phyloP scores from a whole-genome alignment of 2,888 invertebrate species.

The Apantesis nais region DNA sequence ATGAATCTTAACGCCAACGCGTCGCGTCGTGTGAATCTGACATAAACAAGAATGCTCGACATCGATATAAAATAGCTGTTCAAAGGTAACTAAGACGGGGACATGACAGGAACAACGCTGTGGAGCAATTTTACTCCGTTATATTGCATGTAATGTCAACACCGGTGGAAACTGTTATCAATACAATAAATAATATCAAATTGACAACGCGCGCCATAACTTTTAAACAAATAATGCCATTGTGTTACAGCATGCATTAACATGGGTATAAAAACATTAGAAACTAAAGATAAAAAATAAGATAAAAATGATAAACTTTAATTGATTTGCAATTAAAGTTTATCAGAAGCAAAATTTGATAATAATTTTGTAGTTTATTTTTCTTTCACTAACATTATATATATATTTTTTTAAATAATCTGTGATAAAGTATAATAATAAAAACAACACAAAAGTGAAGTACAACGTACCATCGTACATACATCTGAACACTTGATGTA shows the following conservation, averaged over 20 bases:
- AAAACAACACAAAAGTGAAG: too few species aligned
- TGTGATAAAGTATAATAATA: too few species aligned
- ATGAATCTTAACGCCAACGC: constrained; percentile 12
- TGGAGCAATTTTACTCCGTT: constrained; percentile 71
- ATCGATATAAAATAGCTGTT: constrained; percentile 62
- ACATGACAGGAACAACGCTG: constrained; percentile 74
- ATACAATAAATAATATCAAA: constrained; percentile 58
- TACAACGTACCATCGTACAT: too few species aligned
- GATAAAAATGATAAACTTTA: neutral
- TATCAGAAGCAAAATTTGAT: too few species aligned
- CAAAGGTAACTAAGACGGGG: constrained; percentile 64
- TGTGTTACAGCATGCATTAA: constrained; percentile 25
- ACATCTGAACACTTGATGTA: too few species aligned
- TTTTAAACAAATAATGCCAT: constrained; percentile 34
- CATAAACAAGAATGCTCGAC: constrained; percentile 33
- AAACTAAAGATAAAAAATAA: neutral
- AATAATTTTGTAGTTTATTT: too few species aligned
- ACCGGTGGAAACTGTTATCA: constrained; percentile 56
- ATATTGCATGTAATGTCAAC: constrained; percentile 61
- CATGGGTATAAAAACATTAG: constrained; percentile 18
- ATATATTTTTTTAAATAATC: too few species aligned
- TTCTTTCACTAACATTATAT: too few species aligned
- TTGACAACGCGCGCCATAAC: constrained; percentile 50
- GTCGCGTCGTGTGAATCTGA: constrained; percentile 28
- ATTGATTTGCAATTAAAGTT: too few species aligned